Conservation (phyloP, 2,797 vertebrate species). For the Alcedo quadribrachys region DNA sequence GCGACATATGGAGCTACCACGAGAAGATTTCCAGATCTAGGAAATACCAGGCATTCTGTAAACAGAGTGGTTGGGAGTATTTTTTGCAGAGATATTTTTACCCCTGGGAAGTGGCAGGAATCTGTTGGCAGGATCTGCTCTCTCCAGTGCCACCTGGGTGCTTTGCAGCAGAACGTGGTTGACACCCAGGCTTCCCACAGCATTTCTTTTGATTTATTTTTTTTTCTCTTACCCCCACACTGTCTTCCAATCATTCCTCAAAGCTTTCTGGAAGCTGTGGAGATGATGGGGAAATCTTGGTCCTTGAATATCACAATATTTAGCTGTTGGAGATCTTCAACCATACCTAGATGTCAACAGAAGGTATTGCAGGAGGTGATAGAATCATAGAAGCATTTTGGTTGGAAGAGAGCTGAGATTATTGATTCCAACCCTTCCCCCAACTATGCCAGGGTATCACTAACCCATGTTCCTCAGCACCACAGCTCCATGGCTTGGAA, state of each 20-base stretch:
- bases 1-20: slow-evolving; percentile 58
- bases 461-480: not conserved
- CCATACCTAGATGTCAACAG: rapidly evolving
- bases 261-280: not conserved
- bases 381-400: not conserved
- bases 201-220: not conserved
- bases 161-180: slow-evolving; percentile 21
- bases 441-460: not conserved
- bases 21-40: slow-evolving; percentile 61
- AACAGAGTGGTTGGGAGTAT: slow-evolving; percentile 40
- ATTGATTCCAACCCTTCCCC: not conserved
- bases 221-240: not conserved
- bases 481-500: not conserved
- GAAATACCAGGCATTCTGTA: slow-evolving; percentile 70
- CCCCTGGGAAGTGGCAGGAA: slow-evolving; percentile 51
- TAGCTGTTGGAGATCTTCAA: not conserved
- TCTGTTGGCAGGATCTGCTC: slow-evolving; percentile 46
- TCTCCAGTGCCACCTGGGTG: slow-evolving; percentile 35
- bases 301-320: not conserved
- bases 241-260: not conserved
- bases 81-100: slow-evolving; percentile 61
- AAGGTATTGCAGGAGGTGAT: rapidly evolving
- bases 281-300: not conserved
- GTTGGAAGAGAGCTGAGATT: not conserved
- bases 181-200: not conserved